Conservation (phyloP, 2,888 invertebrate species). For the Rambutsinella grinnellia region DNA sequence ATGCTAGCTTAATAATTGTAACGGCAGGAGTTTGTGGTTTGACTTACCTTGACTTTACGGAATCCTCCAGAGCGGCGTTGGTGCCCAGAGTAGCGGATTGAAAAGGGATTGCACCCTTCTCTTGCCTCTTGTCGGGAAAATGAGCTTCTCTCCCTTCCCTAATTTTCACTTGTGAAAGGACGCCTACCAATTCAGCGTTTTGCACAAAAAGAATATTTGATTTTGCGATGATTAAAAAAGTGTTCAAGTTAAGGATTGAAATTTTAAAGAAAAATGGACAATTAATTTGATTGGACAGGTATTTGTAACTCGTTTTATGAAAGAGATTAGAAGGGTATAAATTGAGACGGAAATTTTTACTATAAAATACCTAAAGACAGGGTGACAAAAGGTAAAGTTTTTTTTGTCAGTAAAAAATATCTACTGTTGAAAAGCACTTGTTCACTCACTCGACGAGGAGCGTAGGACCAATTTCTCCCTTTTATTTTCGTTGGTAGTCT, state of each 20-base stretch:
- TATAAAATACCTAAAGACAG: neutral
- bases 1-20: too few species aligned
- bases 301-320: too few species aligned
- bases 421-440: slow-evolving; percentile 5
- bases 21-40: too few species aligned
- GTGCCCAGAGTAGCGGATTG: slow-evolving; percentile 50
- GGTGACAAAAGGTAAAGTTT: neutral
- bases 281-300: too few species aligned
- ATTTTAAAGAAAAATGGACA: too few species aligned
- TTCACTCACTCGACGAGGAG: slow-evolving; percentile 46
- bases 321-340: too few species aligned
- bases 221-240: slow-evolving; percentile 11
- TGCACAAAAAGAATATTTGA: neutral
- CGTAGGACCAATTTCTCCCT: slow-evolving; percentile 24
- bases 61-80: slow-evolving; percentile 24
- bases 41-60: slow-evolving; percentile 29
- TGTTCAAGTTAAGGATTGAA: neutral
- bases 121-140: slow-evolving; percentile 24
- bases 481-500: slow-evolving; percentile 24
- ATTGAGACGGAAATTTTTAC: neutral
- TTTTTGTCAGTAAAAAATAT: neutral
- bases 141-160: slow-evolving; percentile 23
- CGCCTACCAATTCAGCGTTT: slow-evolving; percentile 17
- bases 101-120: slow-evolving; percentile 29
- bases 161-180: slow-evolving; percentile 4